Evolutionary conservation across 1,140 invertebrate genomes (phyloP).

Genomic region (Drosophila novamexicana): DNA sequence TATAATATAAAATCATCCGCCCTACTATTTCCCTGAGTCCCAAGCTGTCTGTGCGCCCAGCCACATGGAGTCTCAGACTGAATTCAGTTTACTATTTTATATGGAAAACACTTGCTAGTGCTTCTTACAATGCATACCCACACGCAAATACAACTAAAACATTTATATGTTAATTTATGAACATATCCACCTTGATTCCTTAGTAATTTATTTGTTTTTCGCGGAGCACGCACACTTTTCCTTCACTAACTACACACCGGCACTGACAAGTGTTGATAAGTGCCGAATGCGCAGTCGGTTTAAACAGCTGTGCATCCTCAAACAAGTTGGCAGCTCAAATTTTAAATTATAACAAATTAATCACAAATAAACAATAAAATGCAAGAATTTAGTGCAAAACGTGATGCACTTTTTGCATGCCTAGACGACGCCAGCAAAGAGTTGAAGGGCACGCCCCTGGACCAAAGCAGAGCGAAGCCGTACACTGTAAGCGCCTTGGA

Average conservation of each 20-base stretch:
- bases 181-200: slow-evolving; percentile 22
- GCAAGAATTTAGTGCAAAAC: slow-evolving; percentile 85
- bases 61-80: slow-evolving; percentile 24
- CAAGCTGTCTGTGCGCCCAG: not conserved
- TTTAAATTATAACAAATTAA: slow-evolving; percentile 16
- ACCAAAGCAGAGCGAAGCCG: slow-evolving; percentile 77
- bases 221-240: slow-evolving; percentile 36
- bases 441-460: slow-evolving; percentile 83
- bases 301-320: slow-evolving; percentile 43
- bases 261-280: slow-evolving; percentile 12
- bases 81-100: slow-evolving; percentile 10
- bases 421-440: slow-evolving; percentile 86
- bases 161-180: not conserved
- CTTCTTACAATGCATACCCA: not conserved
- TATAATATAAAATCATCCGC: too few species aligned
- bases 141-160: too few species aligned
- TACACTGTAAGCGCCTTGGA: slow-evolving; percentile 66
- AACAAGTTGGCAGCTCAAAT: slow-evolving; percentile 37
- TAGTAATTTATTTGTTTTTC: slow-evolving; percentile 26
- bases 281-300: not conserved
- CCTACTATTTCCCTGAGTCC: not conserved
- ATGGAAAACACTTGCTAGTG: not conserved
- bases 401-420: slow-evolving; percentile 85
- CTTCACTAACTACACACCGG: slow-evolving; percentile 34
- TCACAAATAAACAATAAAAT: slow-evolving; percentile 45